Evolutionary conservation across 2,888 invertebrate species (phyloP).

Genomic region (Tenthredo livida): DNA sequence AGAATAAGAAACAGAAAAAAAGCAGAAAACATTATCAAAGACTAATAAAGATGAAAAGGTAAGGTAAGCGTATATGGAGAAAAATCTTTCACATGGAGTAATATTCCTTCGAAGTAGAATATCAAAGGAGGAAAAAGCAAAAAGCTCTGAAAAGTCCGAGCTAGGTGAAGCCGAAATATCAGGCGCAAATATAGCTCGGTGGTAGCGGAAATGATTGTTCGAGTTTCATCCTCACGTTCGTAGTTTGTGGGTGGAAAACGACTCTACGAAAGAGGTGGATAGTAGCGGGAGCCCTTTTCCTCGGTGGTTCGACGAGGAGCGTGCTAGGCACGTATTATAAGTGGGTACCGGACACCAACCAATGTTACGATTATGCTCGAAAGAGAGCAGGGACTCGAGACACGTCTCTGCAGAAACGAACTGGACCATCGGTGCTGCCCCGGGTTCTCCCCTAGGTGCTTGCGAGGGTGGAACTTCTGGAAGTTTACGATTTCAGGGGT

Average conservation of each 20-base stretch:
- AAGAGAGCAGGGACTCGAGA: conserved; percentile 39
- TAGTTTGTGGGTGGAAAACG: conserved; percentile 43
- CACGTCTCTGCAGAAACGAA: conserved; percentile 38
- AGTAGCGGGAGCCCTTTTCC: conserved; percentile 8
- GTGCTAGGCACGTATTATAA: conserved; percentile 48
- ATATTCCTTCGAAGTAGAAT: neutral
- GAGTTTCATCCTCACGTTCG: conserved; percentile 45
- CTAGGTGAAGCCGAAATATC: neutral
- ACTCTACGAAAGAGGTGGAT: conserved; percentile 11
- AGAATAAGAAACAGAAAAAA: neutral
- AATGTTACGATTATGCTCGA: conserved; percentile 50
- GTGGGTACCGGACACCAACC: conserved; percentile 41
- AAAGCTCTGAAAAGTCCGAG: neutral
- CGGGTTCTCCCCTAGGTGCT: conserved; percentile 34
- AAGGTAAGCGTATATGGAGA: neutral
- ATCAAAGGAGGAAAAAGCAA: neutral
- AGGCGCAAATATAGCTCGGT: conserved; percentile 1
- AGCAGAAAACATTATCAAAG: neutral
- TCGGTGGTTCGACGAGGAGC: neutral
- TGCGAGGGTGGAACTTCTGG: conserved; percentile 28
- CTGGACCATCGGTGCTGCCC: conserved; percentile 14
- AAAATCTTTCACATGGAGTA: neutral
- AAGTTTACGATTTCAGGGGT: conserved; percentile 31
- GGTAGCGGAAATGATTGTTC: conserved; percentile 38
- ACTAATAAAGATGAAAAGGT: neutral